Evolutionary conservation across 2,888 invertebrate species (phyloP).

Genomic region (Clusia tigrina): DNA sequence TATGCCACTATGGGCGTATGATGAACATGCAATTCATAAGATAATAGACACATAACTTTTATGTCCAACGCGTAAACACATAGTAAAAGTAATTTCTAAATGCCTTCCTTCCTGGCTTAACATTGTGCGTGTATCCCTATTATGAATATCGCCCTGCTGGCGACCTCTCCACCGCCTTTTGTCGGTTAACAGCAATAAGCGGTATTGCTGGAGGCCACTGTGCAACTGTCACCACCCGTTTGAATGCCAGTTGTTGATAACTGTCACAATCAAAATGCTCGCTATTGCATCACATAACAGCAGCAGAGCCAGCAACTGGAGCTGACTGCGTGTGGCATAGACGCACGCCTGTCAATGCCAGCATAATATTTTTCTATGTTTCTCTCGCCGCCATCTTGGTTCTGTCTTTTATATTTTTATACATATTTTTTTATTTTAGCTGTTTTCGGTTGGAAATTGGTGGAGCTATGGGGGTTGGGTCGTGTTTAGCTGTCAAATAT

Average conservation of each 20-base stretch:
- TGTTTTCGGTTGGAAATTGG: conserved; percentile 17
- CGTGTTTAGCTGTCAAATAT: conserved; percentile 47
- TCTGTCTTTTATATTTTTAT: background rate
- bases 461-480: conserved; percentile 28
- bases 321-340: background rate
- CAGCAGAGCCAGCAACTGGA: background rate
- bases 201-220: background rate
- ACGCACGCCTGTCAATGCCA: background rate
- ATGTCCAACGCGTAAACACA: too few species aligned
- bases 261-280: conserved; percentile 6
- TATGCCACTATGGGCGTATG: too few species aligned
- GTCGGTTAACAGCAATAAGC: background rate
- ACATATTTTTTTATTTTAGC: background rate
- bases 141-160: too few species aligned
- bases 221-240: background rate
- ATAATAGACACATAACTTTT: too few species aligned
- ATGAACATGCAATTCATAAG: too few species aligned
- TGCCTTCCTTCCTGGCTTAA: too few species aligned
- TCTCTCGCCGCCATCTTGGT: background rate
- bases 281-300: background rate
- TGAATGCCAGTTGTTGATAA: background rate
- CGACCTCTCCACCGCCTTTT: background rate
- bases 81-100: too few species aligned
- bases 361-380: background rate
- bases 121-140: too few species aligned